phyloP scores from a whole-genome alignment of 1,140 invertebrate species.

The Leptinotarsa texana region DNA sequence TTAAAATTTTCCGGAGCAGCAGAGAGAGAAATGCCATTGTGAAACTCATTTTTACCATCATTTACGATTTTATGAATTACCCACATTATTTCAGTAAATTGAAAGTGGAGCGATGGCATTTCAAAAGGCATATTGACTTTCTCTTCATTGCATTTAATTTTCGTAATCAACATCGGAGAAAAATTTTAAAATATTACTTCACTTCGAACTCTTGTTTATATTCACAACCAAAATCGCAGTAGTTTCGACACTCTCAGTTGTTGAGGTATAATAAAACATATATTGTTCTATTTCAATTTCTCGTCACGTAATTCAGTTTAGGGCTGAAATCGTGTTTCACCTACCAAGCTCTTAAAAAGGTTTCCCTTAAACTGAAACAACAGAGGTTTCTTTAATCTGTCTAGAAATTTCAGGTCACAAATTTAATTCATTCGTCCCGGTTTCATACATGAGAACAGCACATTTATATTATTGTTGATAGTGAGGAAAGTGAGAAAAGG shows the following conservation, averaged over 20 bases:
- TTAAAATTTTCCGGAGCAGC: too few species aligned
- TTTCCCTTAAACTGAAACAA: slow-evolving; percentile 28
- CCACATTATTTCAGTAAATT: too few species aligned
- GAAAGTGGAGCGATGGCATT: too few species aligned
- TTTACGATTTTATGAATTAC: too few species aligned
- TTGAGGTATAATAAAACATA: neutral
- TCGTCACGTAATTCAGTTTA: slow-evolving; percentile 32
- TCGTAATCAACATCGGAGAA: neutral
- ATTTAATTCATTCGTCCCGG: neutral
- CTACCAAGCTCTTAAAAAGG: slow-evolving; percentile 28
- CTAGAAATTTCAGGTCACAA: neutral
- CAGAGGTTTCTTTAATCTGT: slow-evolving; percentile 13
- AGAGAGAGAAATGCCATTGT: too few species aligned
- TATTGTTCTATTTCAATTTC: slow-evolving; percentile 19
- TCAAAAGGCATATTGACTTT: too few species aligned
- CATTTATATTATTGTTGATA: too few species aligned
- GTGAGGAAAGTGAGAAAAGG: too few species aligned
- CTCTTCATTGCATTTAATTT: too few species aligned
- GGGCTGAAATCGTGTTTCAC: slow-evolving; percentile 30
- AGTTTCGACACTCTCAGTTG: neutral
- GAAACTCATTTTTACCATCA: too few species aligned
- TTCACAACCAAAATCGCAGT: neutral
- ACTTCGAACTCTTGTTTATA: too few species aligned
- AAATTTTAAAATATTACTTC: slow-evolving; percentile 2
- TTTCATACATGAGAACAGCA: too few species aligned